phyloP scores from a whole-genome alignment of 2,113 vertebrate genomes.

The Oreochromis spilurus region DNA sequence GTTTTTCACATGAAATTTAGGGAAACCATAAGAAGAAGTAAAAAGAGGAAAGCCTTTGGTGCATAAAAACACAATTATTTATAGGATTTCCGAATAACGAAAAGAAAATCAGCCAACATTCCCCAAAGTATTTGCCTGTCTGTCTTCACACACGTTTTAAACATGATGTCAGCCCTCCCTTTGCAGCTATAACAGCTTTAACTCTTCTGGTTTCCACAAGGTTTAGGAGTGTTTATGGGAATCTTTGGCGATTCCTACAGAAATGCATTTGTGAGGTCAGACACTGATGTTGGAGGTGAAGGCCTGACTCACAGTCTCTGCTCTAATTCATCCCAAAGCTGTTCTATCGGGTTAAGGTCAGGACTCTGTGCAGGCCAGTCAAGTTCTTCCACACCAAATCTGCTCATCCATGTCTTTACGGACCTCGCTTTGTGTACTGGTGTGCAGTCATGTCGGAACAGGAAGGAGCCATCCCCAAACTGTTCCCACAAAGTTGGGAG shows the following conservation, averaged over 20 bases:
- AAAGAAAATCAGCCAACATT: background rate
- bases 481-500: background rate
- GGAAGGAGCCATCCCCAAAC: background rate
- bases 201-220: background rate
- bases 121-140: background rate
- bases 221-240: background rate
- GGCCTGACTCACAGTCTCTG: background rate
- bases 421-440: background rate
- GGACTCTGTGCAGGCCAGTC: background rate
- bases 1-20: background rate
- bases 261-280: background rate
- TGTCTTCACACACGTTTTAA: fast-evolving
- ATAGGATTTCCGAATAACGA: fast-evolving
- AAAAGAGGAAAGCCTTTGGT: background rate
- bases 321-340: background rate
- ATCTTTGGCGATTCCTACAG: fast-evolving
- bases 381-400: background rate
- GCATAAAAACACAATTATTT: background rate
- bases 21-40: background rate
- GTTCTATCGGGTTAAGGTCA: background rate
- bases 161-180: background rate
- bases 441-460: background rate
- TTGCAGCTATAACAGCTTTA: background rate
- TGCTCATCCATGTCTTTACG: background rate
- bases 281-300: background rate